Base-by-base conservation (phyloP, 2,888 invertebrate genomes). In the Pyrrhia umbra region DNA sequence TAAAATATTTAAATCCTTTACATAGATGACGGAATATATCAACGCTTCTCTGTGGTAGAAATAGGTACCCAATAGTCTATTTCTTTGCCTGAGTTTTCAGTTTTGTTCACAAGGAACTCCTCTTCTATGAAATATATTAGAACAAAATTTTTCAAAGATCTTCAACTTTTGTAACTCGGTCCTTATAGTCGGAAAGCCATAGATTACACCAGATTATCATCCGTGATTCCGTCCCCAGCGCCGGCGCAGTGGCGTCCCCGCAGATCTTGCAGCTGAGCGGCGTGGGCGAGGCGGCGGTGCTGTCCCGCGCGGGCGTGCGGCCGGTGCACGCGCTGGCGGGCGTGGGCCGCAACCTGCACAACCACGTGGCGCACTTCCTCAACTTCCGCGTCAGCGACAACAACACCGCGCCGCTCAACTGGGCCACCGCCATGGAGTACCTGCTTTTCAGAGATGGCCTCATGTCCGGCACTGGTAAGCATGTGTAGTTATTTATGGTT, bases 391-490 rank as follows among this genome's bases (percentile, higher is more conserved):
- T 98, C 54, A 97, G 97, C 75, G 98, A 98, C 85, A 97, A 98
- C 63, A 97, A 98, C 84, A 98, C 97, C 0, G 95, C 97, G 0
- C 97, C 98, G 0, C 95, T 98, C n/a, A 98, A 98, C 91, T 98
- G 98, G 98, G 98, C 98, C 16, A 98, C 98, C 0, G 98, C 98
- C 1, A 98, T 98, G 97, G 98, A 98, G 88, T 98, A 98, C 82
- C 91, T 98, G 25, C 95, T 98, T 10, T 98, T 98, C 91, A 96
- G 98, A 59, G 98, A 98, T 87, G 98, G 98, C 2, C 95, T 98
- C 0, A 98, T 98, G 98, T 97, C 98, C 13, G 98, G 98, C 18
- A 98, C 98, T 42, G 98, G 98, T 94, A 80, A 68, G 79, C 25
- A 9, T n/a, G n/a, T n/a, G n/a, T n/a, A n/a, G n/a, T n/a, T n/a